Conservation (phyloP, 1,140 invertebrate genomes). For the Lepidurus couesii region DNA sequence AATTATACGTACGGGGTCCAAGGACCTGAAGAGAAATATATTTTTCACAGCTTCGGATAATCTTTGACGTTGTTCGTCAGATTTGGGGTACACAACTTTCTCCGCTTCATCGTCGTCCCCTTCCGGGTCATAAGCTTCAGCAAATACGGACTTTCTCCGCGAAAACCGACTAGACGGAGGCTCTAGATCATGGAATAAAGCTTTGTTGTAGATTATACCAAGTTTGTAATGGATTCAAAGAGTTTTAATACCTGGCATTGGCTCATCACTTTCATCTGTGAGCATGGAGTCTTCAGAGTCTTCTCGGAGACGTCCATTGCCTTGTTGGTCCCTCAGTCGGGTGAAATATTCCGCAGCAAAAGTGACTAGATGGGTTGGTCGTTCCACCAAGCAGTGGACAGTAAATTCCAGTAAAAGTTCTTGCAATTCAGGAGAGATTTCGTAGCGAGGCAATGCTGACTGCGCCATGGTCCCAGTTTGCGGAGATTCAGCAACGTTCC, state of each 20-base stretch:
- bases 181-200: constrained; percentile 52
- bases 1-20: constrained; percentile 68
- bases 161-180: constrained; percentile 68
- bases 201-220: neutral
- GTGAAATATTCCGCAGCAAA: constrained; percentile 91
- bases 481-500: constrained; percentile 2
- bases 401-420: constrained; percentile 93
- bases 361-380: constrained; percentile 80
- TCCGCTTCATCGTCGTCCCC: constrained; percentile 81
- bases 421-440: constrained; percentile 79
- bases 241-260: constrained; percentile 34
- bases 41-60: constrained; percentile 84
- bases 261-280: constrained; percentile 48
- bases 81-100: constrained; percentile 76
- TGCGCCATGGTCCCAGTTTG: constrained; percentile 5
- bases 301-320: constrained; percentile 37
- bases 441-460: constrained; percentile 36
- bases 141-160: constrained; percentile 86
- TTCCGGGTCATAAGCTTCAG: constrained; percentile 93
- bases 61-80: constrained; percentile 81
- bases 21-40: constrained; percentile 86
- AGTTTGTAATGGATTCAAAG: neutral
- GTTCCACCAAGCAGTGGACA: constrained; percentile 85
- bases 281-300: constrained; percentile 70
- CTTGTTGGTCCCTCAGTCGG: constrained; percentile 59